Conservation (phyloP, 2,888 invertebrate species). For the Drosophila picticornis region DNA sequence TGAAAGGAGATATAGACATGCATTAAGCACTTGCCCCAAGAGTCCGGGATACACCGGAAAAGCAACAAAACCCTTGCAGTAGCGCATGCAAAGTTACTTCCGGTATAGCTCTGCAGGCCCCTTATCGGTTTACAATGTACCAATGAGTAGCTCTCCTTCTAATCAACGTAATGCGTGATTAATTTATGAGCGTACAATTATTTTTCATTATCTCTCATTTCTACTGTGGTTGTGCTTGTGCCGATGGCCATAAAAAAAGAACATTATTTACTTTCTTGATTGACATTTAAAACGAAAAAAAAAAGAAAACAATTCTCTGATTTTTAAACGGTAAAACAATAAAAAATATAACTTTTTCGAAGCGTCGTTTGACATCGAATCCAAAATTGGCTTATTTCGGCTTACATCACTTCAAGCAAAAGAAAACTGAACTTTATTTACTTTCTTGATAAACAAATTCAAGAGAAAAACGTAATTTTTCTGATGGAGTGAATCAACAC, state of each 20-base stretch:
- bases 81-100: slow-evolving; percentile 13
- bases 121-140: slow-evolving; percentile 24
- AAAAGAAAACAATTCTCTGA: background rate
- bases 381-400: background rate
- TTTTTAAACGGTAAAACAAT: background rate
- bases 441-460: background rate
- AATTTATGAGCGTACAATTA: slow-evolving; percentile 38
- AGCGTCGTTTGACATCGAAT: background rate
- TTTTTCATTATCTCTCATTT: slow-evolving; percentile 29
- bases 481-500: background rate
- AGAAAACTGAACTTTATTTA: too few relatives aligned
- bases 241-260: slow-evolving; percentile 14
- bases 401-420: background rate
- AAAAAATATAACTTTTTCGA: background rate
- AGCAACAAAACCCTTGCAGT: background rate
- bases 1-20: slow-evolving; percentile 28
- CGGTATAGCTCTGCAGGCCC: slow-evolving; percentile 13
- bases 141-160: slow-evolving; percentile 27
- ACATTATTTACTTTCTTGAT: background rate
- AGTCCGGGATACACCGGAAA: slow-evolving; percentile 11
- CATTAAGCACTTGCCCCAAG: slow-evolving; percentile 27
- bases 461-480: background rate
- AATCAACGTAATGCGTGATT: slow-evolving; percentile 43
- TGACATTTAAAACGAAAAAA: background rate
- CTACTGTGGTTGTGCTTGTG: slow-evolving; percentile 1